These are phyloP conservation scores for Probosciger aterrimus DNA, from an alignment of 2,113 vertebrate species.

Conservation along the genomic window DNA sequence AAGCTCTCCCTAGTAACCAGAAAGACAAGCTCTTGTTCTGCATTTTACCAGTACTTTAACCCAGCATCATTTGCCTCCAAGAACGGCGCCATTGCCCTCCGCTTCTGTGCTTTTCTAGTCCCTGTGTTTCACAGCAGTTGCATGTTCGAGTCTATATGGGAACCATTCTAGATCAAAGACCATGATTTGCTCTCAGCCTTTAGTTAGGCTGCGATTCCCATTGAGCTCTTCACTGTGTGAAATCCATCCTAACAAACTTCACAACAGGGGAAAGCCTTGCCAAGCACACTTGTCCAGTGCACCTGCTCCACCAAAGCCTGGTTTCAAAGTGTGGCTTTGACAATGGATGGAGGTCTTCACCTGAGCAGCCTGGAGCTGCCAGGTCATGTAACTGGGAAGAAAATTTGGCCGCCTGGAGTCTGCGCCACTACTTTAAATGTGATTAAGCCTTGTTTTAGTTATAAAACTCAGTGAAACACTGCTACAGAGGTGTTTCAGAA, in stretches of 20 bases:
- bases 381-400: fast-evolving
- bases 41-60: background rate
- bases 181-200: background rate
- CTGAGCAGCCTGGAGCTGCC: background rate
- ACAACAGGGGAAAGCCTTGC: background rate
- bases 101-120: background rate
- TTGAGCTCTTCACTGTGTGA: background rate
- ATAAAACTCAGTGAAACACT: background rate
- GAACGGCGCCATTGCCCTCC: background rate
- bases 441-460: background rate
- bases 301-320: background rate
- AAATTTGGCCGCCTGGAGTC: background rate
- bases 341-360: background rate
- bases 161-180: background rate
- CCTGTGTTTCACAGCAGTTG: background rate
- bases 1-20: background rate
- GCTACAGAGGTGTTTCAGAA: background rate
- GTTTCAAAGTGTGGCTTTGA: background rate
- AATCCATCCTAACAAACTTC: background rate
- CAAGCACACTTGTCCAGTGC: background rate
- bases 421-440: background rate
- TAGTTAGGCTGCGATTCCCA: background rate
- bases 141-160: fast-evolving
- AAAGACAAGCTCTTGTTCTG: background rate
- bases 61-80: background rate